phyloP scores from a whole-genome alignment of 1,140 invertebrate genomes.

The Atta colombica region DNA sequence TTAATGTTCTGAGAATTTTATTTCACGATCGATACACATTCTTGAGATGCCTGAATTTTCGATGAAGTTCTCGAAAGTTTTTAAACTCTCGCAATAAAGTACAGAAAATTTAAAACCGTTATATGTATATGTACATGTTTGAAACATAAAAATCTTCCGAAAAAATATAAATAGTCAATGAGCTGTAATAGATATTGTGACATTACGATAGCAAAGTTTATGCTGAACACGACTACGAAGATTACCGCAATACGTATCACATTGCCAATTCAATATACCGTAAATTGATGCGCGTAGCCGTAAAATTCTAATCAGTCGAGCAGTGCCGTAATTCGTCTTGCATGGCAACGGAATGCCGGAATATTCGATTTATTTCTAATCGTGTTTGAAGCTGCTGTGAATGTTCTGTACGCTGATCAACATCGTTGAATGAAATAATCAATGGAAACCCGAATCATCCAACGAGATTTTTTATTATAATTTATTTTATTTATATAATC shows the following conservation, averaged over 20 bases:
- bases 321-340: constrained; percentile 8
- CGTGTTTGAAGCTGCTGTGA: neutral
- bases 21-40: constrained; percentile 22
- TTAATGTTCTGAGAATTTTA: constrained; percentile 35
- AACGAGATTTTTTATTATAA: neutral
- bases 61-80: neutral
- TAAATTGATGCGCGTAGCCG: constrained; percentile 21
- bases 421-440: constrained; percentile 22
- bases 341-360: neutral
- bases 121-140: neutral
- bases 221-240: neutral
- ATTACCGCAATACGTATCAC: neutral
- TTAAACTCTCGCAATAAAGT: neutral
- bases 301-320: constrained; percentile 48
- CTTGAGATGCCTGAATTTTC: neutral
- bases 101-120: neutral
- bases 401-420: neutral
- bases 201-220: constrained; percentile 4
- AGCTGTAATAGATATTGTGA: neutral
- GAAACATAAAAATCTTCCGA: neutral
- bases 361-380: constrained; percentile 25
- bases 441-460: neutral
- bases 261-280: constrained; percentile 1
- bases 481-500: neutral
- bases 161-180: neutral